Percentiles rank a stretch among this genome's conserved stretches.
phyloP scores from a whole-genome alignment of 2,797 vertebrate genomes.

The Chloroceryle inda region DNA sequence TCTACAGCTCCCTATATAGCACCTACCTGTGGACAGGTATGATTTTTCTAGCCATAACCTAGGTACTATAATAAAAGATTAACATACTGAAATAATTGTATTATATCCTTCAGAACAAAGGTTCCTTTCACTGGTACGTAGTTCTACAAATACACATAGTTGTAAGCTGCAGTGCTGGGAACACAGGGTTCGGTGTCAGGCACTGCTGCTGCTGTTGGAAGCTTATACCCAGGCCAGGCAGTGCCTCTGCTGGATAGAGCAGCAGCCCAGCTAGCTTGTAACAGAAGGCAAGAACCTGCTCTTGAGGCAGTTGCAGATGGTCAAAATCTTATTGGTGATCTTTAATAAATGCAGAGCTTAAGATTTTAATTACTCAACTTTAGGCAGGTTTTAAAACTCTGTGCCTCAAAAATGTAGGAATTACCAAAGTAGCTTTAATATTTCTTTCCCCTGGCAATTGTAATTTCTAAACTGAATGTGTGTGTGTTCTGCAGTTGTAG shows the following conservation, averaged over 20 bases:
- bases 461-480: background rate
- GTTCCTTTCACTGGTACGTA: background rate
- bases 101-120: background rate
- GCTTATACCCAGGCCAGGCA: background rate
- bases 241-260: background rate
- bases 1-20: slow-evolving; percentile 93
- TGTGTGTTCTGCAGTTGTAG: background rate
- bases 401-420: background rate
- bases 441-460: background rate
- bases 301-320: background rate
- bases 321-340: background rate
- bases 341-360: background rate
- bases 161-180: background rate
- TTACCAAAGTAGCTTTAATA: background rate
- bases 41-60: background rate
- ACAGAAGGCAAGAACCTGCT: background rate
- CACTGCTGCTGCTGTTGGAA: background rate
- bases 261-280: background rate
- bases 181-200: background rate
- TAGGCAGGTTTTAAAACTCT: background rate
- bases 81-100: background rate
- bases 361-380: background rate
- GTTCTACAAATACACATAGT: background rate
- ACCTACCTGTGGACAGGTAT: slow-evolving; percentile 96
- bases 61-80: background rate